A percentile compares a stretch with the other conserved stretches of the same genome.
These are phyloP conservation scores for Cirrhinus mrigala DNA, from an alignment of 2,797 vertebrate genomes.

Conservation along the genomic window DNA sequence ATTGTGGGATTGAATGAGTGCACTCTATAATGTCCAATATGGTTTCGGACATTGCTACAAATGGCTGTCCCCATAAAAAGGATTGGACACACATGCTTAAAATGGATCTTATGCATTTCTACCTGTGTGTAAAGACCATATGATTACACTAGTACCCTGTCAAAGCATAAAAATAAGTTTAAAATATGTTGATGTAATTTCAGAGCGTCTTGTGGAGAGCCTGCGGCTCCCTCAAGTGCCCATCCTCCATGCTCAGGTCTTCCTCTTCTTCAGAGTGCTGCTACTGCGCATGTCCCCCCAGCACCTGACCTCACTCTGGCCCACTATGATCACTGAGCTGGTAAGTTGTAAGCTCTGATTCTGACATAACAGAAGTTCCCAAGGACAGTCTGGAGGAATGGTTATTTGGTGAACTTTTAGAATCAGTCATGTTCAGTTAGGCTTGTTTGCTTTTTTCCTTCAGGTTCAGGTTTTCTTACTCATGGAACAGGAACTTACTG, in stretches of 20 bases:
- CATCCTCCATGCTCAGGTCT: slow-evolving; percentile 98
- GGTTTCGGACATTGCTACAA: not conserved
- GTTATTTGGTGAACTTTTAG: not conserved
- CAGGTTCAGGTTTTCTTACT: slow-evolving; percentile 97
- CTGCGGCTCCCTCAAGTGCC: slow-evolving; percentile 97
- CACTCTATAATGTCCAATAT: not conserved
- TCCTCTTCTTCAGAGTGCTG: slow-evolving; percentile 98
- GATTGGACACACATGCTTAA: not conserved
- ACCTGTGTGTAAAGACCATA: not conserved
- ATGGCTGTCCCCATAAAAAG: not conserved
- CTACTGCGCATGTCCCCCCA: slow-evolving; percentile 98
- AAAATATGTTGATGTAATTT: slow-evolving; percentile 54
- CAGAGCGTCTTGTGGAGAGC: slow-evolving; percentile 98
- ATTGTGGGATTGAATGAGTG: not conserved
- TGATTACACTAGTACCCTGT: not conserved
- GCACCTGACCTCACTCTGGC: slow-evolving; percentile 98
- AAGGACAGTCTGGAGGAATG: not conserved
- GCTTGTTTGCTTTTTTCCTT: slow-evolving; percentile 42
- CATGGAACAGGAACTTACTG: slow-evolving; percentile 98
- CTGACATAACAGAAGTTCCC: not conserved
- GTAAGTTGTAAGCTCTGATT: slow-evolving; percentile 68
- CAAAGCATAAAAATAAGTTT: not conserved
- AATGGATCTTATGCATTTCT: not conserved
- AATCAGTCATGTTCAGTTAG: not conserved
- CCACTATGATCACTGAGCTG: slow-evolving; percentile 99